Evolutionary conservation across 2,888 invertebrate species (phyloP), one percentile per base, ranked within the genome.

Genomic region (Noctua pronuba): DNA sequence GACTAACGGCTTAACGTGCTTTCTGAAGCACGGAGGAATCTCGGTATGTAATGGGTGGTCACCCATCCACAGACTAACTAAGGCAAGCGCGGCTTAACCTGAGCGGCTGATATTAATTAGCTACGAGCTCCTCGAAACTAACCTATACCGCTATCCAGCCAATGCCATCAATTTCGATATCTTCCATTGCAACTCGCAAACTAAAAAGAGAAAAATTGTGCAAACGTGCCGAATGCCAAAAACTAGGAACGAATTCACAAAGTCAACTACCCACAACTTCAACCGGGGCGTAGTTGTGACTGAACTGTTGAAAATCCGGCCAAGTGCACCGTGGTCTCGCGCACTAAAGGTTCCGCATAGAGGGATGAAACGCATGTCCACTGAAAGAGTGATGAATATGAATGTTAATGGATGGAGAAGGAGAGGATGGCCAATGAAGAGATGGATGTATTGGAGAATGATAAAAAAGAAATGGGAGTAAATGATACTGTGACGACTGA

Each of bases 241-340:
- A 83, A 77, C 83, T 77, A 71, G 65, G n/a, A 71, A 66, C 71
- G 71, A 73, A 62, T 77, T 82, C 83, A 10, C 11, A 68, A 86
- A 86, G 83, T 74, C 83, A 74, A 79, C 84, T 83, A 83, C 58
- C 55, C 64, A n/a, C 84, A 79, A 86, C 69, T 84, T 79, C 11
- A 49, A 65, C 60, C 10, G 62, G 24, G 35, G 58, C 58, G 55
- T 21, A 65, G 74, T 77, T 76, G 81, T 78, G 83, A 75, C 79
- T 49, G 60, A 79, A 86, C 66, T 79, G 58, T 69, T 58, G 28
- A 70, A 81, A 60, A 77, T 28, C 41, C 18, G 16, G 21, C 7
- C 18, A 60, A 66, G 58, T 6, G 16, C 0, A 3, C 28, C 2
- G 8, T 2, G 6, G 6, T 24, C 7, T 24, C 0, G 5, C 18